phyloP scores from a whole-genome alignment of 2,888 invertebrate species.

The Limnephilus auricula region DNA sequence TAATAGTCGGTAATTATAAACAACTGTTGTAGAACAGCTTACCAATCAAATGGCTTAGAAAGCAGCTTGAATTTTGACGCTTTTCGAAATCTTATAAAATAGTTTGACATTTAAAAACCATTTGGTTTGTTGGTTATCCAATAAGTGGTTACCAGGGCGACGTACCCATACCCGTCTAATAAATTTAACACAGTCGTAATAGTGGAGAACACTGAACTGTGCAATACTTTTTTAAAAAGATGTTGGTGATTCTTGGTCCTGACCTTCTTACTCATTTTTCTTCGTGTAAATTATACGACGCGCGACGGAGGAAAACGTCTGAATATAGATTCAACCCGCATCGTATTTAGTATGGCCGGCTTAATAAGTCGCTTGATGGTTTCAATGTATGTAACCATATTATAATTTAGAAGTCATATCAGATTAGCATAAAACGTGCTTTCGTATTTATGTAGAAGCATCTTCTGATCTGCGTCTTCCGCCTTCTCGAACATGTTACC shows the following conservation, averaged over 20 bases:
- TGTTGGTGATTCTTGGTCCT: too few species aligned
- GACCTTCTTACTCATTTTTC: too few species aligned
- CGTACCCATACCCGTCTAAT: too few species aligned
- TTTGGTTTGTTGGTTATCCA: too few species aligned
- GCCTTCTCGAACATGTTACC: conserved; percentile 15
- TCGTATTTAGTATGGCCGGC: background rate
- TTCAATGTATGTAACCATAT: background rate
- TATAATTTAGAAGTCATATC: background rate
- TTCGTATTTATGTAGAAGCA: background rate
- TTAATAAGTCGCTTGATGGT: background rate
- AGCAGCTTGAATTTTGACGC: too few species aligned
- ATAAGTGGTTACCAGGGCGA: too few species aligned
- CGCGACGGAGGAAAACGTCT: background rate
- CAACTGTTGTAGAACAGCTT: too few species aligned
- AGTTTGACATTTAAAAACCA: too few species aligned
- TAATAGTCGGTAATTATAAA: too few species aligned
- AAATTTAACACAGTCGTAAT: too few species aligned
- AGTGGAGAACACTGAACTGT: background rate
- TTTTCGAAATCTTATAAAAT: too few species aligned
- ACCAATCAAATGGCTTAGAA: too few species aligned
- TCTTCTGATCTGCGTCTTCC: background rate
- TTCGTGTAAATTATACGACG: background rate
- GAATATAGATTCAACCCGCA: background rate
- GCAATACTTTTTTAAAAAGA: background rate
- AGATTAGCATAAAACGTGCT: background rate